Percentiles rank a stretch among this genome's conserved stretches.
These are phyloP conservation scores for Cephus spinipes DNA, from an alignment of 2,888 invertebrate genomes.

Conservation along the genomic window DNA sequence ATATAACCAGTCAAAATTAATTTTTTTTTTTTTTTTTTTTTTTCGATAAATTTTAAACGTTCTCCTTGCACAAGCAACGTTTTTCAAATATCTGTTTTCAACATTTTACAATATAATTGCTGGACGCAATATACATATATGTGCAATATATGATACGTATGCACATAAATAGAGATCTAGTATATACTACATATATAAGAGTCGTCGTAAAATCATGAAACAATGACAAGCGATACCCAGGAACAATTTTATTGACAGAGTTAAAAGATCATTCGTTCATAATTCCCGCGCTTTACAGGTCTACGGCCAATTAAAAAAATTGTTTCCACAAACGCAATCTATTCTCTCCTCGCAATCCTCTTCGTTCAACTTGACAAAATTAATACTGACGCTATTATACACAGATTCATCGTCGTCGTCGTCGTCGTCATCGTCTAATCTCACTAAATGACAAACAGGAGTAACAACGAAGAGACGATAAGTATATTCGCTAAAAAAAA, in stretches of 20 bases:
- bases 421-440: constrained; percentile 5
- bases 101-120: no score
- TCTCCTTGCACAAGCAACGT: no score
- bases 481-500: constrained; percentile 30
- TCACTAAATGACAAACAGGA: not conserved
- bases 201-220: not conserved
- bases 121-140: not conserved
- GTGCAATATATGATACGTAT: no score
- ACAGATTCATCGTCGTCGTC: constrained; percentile 34
- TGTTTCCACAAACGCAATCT: not conserved
- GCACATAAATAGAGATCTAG: no score
- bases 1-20: no score
- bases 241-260: constrained; percentile 46
- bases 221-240: constrained; percentile 28
- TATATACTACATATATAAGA: no score
- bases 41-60: no score
- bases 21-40: no score
- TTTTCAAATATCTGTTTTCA: no score
- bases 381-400: constrained; percentile 54
- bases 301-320: constrained; percentile 44
- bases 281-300: constrained; percentile 28
- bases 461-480: constrained; percentile 22
- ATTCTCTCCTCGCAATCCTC: not conserved
- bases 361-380: constrained; percentile 28
- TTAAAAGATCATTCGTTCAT: constrained; percentile 27